A percentile compares a stretch with the other conserved stretches of the same genome.
phyloP scores from a whole-genome alignment of 1,140 invertebrate species.

The Trissolcus basalis region DNA sequence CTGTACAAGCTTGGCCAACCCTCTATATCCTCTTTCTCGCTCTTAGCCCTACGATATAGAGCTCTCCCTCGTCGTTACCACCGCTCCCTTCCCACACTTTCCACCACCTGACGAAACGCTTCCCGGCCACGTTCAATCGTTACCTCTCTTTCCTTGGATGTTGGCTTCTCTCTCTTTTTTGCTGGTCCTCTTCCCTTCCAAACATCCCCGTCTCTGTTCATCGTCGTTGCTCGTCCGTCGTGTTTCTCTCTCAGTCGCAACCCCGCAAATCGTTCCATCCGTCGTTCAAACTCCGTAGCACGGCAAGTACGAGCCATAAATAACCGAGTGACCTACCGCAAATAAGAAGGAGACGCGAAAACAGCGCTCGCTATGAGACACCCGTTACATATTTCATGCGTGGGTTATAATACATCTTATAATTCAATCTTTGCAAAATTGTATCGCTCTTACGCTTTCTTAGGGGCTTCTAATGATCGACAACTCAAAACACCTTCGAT shows the following conservation, averaged over 20 bases:
- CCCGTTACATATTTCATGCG: conserved; percentile 59
- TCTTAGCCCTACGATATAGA: conserved; percentile 44
- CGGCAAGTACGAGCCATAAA: conserved; percentile 68
- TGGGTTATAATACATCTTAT: not conserved
- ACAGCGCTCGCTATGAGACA: conserved; percentile 50
- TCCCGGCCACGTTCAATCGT: conserved; percentile 31
- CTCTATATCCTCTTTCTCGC: conserved; percentile 59
- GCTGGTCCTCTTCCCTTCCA: conserved; percentile 7
- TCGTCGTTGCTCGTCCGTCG: not conserved
- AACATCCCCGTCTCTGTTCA: conserved; percentile 1
- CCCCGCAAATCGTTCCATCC: conserved; percentile 55
- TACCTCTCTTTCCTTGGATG: conserved; percentile 14
- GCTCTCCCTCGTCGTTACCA: conserved; percentile 37
- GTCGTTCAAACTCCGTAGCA: conserved; percentile 59
- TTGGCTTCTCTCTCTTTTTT: not conserved
- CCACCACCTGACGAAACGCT: conserved; percentile 41
- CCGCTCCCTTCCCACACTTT: conserved; percentile 20
- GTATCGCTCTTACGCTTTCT: too few species aligned
- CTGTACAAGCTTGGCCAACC: conserved; percentile 71
- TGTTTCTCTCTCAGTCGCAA: conserved; percentile 40
- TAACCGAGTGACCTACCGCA: conserved; percentile 72
- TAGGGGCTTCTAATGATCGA: too few species aligned
- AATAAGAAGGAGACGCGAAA: conserved; percentile 59
- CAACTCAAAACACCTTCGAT: too few species aligned
- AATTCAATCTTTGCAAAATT: too few species aligned